Conservation (phyloP, 2,113 vertebrate species). For the Nothocercus julius region DNA sequence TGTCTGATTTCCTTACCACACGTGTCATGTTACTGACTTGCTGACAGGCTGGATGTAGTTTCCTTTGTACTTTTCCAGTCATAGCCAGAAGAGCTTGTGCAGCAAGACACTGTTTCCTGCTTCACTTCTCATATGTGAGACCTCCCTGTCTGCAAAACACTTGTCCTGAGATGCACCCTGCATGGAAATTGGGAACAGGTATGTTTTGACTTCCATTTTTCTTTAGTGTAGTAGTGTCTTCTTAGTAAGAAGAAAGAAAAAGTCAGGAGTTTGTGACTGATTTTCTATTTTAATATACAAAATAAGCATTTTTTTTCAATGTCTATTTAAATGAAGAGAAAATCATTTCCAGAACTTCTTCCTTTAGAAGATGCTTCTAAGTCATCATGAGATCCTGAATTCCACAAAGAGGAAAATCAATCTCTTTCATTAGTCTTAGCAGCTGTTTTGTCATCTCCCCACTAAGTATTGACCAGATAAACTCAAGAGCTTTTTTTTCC, state of each 20-base stretch:
- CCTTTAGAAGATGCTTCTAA: not conserved
- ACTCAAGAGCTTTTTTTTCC: not conserved
- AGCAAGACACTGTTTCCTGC: not conserved
- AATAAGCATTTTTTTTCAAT: constrained; percentile 14
- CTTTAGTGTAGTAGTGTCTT: too few species aligned
- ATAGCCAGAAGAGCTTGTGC: not conserved
- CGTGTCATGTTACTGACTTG: constrained; percentile 42
- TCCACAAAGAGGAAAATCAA: not conserved
- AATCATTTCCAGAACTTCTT: not conserved
- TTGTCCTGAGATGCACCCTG: accelerated
- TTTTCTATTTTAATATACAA: constrained; percentile 59
- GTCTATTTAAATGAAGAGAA: constrained; percentile 7
- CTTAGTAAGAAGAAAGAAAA: not conserved
- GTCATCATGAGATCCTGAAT: not conserved
- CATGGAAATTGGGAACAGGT: not conserved
- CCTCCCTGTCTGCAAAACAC: not conserved
- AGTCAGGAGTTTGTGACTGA: not conserved
- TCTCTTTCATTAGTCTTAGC: not conserved
- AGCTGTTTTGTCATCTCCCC: not conserved
- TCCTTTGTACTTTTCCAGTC: constrained; percentile 48
- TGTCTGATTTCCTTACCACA: not conserved
- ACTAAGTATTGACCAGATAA: not conserved
- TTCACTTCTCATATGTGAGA: not conserved
- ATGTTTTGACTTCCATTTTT: not conserved
- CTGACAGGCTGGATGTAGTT: constrained; percentile 44